Conservation (phyloP, 1,140 invertebrate genomes). For the Drosophila erecta region DNA sequence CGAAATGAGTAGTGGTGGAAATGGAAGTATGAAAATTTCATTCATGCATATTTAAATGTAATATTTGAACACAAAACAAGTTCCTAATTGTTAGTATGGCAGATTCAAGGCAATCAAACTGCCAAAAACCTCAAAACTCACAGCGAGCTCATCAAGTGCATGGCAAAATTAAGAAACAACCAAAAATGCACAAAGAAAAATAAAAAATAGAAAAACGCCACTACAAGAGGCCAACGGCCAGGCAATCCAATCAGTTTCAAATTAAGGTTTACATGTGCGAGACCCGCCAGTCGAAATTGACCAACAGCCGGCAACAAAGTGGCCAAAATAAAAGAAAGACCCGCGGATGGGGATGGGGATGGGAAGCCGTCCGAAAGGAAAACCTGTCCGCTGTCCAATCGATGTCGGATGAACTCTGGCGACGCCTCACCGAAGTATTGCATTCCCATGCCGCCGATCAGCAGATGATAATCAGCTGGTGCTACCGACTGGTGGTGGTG, state of each 20-base stretch:
- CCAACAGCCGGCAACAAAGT: slow-evolving; percentile 62
- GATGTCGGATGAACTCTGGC: slow-evolving; percentile 60
- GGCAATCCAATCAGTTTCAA: slow-evolving; percentile 80
- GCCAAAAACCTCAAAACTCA: slow-evolving; percentile 35
- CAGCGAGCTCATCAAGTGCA: slow-evolving; percentile 65
- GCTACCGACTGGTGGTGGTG: slow-evolving; percentile 4
- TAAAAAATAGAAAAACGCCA: slow-evolving; percentile 29
- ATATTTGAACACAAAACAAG: not conserved
- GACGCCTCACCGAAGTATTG: slow-evolving; percentile 53
- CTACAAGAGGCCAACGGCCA: slow-evolving; percentile 58
- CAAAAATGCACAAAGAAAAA: slow-evolving; percentile 31
- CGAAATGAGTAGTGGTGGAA: too few species aligned
- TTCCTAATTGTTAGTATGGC: not conserved
- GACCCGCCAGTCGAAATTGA: slow-evolving; percentile 56
- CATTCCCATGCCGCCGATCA: slow-evolving; percentile 57
- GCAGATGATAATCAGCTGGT: slow-evolving; percentile 34
- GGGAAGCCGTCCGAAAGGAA: slow-evolving; percentile 42
- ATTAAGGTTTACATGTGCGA: slow-evolving; percentile 79
- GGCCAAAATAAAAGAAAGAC: slow-evolving; percentile 35
- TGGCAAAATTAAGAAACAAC: slow-evolving; percentile 61
- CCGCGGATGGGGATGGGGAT: not conserved
- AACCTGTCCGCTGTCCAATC: slow-evolving; percentile 45
- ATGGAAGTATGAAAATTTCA: too few species aligned
- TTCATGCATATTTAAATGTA: too few species aligned
- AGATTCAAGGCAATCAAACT: slow-evolving; percentile 26